phyloP scores from a whole-genome alignment of 2,888 invertebrate genomes.

The Aplocera efformata region DNA sequence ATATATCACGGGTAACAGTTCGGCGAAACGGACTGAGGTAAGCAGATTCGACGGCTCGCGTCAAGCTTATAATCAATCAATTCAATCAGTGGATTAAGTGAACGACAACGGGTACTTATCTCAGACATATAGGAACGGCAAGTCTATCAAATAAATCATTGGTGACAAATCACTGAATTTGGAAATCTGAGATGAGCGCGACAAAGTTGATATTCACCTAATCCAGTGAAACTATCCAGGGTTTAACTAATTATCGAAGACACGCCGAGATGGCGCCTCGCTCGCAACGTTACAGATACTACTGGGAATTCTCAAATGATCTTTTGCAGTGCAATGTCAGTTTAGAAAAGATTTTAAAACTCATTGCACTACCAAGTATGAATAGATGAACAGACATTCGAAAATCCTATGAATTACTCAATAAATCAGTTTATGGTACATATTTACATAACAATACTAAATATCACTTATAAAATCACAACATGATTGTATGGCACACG shows the following conservation, averaged over 20 bases:
- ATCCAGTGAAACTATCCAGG: conserved; percentile 56
- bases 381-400: conserved; percentile 49
- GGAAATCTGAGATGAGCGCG: conserved; percentile 49
- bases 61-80: conserved; percentile 32
- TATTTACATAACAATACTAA: conserved; percentile 79
- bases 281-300: conserved; percentile 23
- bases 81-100: conserved; percentile 64
- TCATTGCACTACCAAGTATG: conserved; percentile 43
- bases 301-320: conserved; percentile 24
- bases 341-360: conserved; percentile 18
- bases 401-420: conserved; percentile 64
- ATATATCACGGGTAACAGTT: conserved; percentile 28
- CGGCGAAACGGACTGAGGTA: conserved; percentile 56
- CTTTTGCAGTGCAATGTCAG: conserved; percentile 20
- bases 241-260: conserved; percentile 66
- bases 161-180: conserved; percentile 77
- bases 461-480: conserved; percentile 80
- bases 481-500: conserved; percentile 78
- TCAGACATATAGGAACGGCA: conserved; percentile 69
- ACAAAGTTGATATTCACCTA: conserved; percentile 56
- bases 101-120: conserved; percentile 49
- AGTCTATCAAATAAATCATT: conserved; percentile 73
- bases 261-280: conserved; percentile 50
- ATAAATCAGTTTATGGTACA: conserved; percentile 73
- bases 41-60: conserved; percentile 41